phyloP scores from a whole-genome alignment of 2,888 invertebrate genomes.

The Drosophila leonis region DNA sequence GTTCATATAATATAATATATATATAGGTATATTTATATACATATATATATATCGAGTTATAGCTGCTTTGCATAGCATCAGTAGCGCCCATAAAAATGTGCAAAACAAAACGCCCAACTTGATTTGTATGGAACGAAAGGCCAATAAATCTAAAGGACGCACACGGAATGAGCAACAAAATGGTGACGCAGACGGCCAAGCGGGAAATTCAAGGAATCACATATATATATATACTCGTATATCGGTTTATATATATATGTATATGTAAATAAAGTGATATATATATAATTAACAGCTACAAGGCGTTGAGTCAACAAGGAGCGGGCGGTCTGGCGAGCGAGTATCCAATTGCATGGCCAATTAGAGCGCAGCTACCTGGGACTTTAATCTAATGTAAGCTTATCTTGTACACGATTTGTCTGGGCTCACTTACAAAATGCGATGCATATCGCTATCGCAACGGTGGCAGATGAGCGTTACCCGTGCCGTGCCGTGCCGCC shows the following conservation, averaged over 20 bases:
- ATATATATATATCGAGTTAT: conserved; percentile 1
- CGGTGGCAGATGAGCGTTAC: conserved; percentile 55
- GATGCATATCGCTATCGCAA: conserved; percentile 46
- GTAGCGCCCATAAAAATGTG: conserved; percentile 82
- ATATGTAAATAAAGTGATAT: conserved; percentile 66
- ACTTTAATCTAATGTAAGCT: conserved; percentile 32
- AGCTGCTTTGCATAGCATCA: conserved; percentile 78
- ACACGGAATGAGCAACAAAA: conserved; percentile 18
- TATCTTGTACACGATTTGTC: conserved; percentile 64
- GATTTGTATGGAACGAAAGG: conserved; percentile 60
- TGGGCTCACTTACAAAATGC: conserved; percentile 55
- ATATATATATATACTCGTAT: not conserved
- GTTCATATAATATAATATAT: not conserved
- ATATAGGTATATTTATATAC: not conserved
- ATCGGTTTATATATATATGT: not conserved
- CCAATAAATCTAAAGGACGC: conserved; percentile 62
- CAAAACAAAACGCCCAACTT: conserved; percentile 73
- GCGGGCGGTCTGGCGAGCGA: conserved; percentile 3
- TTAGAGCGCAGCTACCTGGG: conserved; percentile 42
- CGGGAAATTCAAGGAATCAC: conserved; percentile 31
- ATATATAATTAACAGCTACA: conserved; percentile 67
- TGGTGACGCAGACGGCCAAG: conserved; percentile 48
- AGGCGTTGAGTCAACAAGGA: conserved; percentile 44
- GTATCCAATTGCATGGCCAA: conserved; percentile 58
- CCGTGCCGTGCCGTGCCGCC: conserved; percentile 39